Evolutionary conservation across 2,888 invertebrate species (phyloP), one percentile per base, ranked within the genome.

Genomic region (Limulus polyphemus): DNA sequence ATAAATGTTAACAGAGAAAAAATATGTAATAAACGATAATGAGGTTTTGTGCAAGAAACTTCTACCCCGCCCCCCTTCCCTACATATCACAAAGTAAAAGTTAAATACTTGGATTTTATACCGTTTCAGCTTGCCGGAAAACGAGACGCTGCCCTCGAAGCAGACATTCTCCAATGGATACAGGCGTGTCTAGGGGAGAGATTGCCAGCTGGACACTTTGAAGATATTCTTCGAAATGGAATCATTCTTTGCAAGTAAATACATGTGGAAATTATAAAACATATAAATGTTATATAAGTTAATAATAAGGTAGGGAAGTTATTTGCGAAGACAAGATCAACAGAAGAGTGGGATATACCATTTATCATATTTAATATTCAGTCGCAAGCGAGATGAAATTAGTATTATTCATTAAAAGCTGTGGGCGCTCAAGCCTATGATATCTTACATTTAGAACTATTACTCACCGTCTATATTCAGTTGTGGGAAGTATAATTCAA

Each of bases 211-310:
- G 89, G 83, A 85, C 83, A 86, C 46, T 94, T 92, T 73, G 97
- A 97, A 74, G 94, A 95, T 73, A 81, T 91, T 64, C 83, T 97
- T 1, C 87, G 85, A 72, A 91, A 97, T 77, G 97, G 97, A 46
- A 81, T 91, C 47, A 79, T 94, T 55, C 81, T 97, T 9, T 97
- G 97, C 82, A 89, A 93, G 78, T 78, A 72, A 70, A 74, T 64
- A 17, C 32, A 32, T 7, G 32, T 5, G 32, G 32, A 32, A 32
- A 32, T 32, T 51, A 14, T 9, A n/a, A 10, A 1, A 51, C 16
- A 16, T 9, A 51, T 51, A 51, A 51, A 51, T 51, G 16, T n/a
- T 51, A 9, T 9, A 51, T 16, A 14, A 51, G 3, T 51, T 51
- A 16, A n/a, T n/a, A n/a, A n/a, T 32, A 2, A 32, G 32, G 32